Evolutionary conservation across 2,113 vertebrate genomes (phyloP).

Genomic region (Catharus fuscescens): DNA sequence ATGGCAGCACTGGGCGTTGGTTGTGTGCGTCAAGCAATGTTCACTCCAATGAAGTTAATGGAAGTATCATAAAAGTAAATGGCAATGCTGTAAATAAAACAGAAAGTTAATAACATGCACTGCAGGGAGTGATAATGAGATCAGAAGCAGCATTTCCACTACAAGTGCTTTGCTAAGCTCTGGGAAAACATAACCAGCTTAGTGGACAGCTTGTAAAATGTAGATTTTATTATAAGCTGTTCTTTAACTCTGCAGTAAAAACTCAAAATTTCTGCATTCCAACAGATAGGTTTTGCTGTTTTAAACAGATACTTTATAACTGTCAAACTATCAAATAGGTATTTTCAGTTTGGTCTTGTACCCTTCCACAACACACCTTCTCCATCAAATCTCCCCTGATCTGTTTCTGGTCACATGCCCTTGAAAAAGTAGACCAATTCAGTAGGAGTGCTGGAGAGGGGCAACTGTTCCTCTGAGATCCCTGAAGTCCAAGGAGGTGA

Average conservation of each 20-base stretch:
- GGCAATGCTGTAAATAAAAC: slow-evolving; percentile 39
- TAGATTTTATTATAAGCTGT: not conserved
- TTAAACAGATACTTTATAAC: not conserved
- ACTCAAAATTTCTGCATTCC: not conserved
- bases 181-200: not conserved
- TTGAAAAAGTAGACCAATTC: not conserved
- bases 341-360: not conserved
- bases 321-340: not conserved
- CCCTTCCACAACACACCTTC: not conserved
- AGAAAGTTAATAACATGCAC: slow-evolving; percentile 45
- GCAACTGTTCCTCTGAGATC: not conserved
- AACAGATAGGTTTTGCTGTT: not conserved
- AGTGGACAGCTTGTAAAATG: slow-evolving; percentile 1
- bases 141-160: slow-evolving; percentile 18
- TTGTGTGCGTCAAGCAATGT: not conserved
- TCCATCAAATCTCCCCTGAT: not conserved
- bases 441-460: not conserved
- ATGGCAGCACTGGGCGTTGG: not conserved
- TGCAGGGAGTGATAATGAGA: slow-evolving; percentile 40
- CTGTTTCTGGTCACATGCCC: not conserved
- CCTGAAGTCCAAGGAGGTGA: not conserved
- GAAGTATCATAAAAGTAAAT: slow-evolving; percentile 51
- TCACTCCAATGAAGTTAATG: slow-evolving; percentile 39
- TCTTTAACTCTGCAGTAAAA: not conserved
- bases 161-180: slow-evolving; percentile 23